Percentiles rank a stretch among this genome's conserved stretches.
Conservation (phyloP, 2,888 invertebrate species). For the Drosophila birchii region DNA sequence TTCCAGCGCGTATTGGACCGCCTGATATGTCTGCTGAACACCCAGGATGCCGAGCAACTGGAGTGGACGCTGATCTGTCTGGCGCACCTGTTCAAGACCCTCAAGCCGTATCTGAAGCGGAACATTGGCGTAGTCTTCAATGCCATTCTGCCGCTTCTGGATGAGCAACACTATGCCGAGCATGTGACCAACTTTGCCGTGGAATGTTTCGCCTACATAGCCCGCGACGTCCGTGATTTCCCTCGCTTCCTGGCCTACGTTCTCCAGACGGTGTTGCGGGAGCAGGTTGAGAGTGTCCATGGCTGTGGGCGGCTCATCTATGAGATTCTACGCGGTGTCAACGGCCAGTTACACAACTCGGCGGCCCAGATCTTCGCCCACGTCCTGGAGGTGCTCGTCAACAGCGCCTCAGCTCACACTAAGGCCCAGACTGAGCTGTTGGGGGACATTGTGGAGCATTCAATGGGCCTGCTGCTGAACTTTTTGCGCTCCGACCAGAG, state of each 20-base stretch:
- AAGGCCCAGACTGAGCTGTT: slow-evolving; percentile 64
- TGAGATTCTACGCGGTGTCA: slow-evolving; percentile 93
- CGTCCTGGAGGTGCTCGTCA: slow-evolving; percentile 87
- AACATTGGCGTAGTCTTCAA: slow-evolving; percentile 91
- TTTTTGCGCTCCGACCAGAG: slow-evolving; percentile 88
- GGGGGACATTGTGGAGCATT: slow-evolving; percentile 88
- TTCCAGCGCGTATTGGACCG: slow-evolving; percentile 91
- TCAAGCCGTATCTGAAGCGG: slow-evolving; percentile 93
- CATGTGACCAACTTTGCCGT: slow-evolving; percentile 97
- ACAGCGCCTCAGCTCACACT: slow-evolving; percentile 67
- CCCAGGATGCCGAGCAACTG: slow-evolving; percentile 92
- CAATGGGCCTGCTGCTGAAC: slow-evolving; percentile 88
- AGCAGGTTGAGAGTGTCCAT: slow-evolving; percentile 89
- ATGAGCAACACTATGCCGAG: slow-evolving; percentile 89
- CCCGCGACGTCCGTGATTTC: slow-evolving; percentile 93
- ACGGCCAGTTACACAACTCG: slow-evolving; percentile 94
- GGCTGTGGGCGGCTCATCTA: slow-evolving; percentile 95
- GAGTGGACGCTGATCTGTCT: slow-evolving; percentile 94
- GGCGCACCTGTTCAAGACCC: slow-evolving; percentile 95
- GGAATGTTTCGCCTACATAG: slow-evolving; percentile 97
- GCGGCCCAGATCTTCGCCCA: slow-evolving; percentile 89
- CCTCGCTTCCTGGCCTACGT: slow-evolving; percentile 90
- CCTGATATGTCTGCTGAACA: slow-evolving; percentile 89
- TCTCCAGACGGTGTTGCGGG: slow-evolving; percentile 88
- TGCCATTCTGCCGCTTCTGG: slow-evolving; percentile 90